Base-by-base conservation (phyloP, 2,797 vertebrate species). In the Anguilla megastoma region DNA sequence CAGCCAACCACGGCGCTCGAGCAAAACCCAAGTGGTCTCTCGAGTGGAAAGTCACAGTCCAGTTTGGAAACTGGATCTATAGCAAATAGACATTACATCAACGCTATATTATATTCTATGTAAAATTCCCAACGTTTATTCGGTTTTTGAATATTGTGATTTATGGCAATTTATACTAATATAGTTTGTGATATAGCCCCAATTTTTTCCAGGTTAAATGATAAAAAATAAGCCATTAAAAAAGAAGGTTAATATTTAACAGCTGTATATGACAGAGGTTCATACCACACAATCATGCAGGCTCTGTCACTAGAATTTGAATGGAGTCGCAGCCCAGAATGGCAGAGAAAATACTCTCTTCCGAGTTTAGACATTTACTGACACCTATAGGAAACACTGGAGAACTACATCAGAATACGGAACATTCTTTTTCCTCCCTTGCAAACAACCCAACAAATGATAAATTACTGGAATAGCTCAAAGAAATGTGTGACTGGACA, bases 311-410 rank as follows among this genome's bases (percentile, higher is more conserved):
- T 9, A 2, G 9, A 45, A 21, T 52, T 41, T 4, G 24, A 50
- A n/a, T 52, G 18, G 56, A 21, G 56, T 21, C 8, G 41, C 36
- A 80, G 41, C 27, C n/a, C 6, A n/a, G 27, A 16, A 30, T 27
- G 52, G 45, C 7, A 12, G 24, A 84, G 27, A 30, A 27, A 56
- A 56, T 2, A 33, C 14, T 3, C 48, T 8, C 14, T 4, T 54
- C 69, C 41, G 88, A 87, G n/a, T 85, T 88, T 90, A 91, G 91
- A 87, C 60, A 63, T 50, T 84, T 86, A 91, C 88, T 87, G 89
- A 87, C 91, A 90, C 87, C 80, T 76, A 87, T 76, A 88, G 89
- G 90, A 82, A 86, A 27, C 84, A 52, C 84, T 54, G 36, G 52
- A 3, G 27, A 71, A 86, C 50, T 48, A 50, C 60, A 45, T 8